Evolutionary conservation across 2,888 invertebrate species (phyloP), one percentile per base, ranked within the genome.

Genomic region (Melanophora roralis): DNA sequence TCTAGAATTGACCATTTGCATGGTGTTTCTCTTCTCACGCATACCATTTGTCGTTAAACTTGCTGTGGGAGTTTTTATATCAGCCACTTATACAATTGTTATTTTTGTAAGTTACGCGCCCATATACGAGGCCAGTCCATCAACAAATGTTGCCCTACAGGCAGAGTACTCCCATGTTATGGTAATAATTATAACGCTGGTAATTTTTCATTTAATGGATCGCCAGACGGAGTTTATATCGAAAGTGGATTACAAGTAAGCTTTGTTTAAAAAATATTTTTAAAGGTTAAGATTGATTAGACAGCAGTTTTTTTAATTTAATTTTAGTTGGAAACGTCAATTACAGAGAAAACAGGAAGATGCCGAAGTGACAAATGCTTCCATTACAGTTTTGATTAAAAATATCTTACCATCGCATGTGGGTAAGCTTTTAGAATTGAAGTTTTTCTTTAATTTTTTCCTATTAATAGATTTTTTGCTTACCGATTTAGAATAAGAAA

Each of bases 331-430:
- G 94, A 94, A 90, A 82, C 86, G 89, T 16, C 90, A 97, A 86
- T 91, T 95, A 32, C 94, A 95, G 84, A 93, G 93, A 83, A 97
- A 98, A 86, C 95, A 97, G 89, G 93, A 94, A 82, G 95, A 97
- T 89, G 96, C 96, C 0, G 93, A 95, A 83, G 94, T 94, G n/a
- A 96, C 95, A 88, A 93, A 96, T 82, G 94, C 94, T 84, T 95
- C 97, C 0, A 98, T 98, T 89, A 96, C 95, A 85, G 93, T 97
- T 89, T 91, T 98, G 40, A 92, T 98, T 43, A 94, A 96, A 86
- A 98, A 98, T 88, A 98, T 98, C 86, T 91, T 98, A 43, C 98
- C 98, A 0, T 93, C 94, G 19, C 97, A 98, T 89, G 98, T 98
- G 82, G 97, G 96, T 96, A 89, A 87, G 92, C 88, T 7, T 27